Conservation (phyloP, 2,888 invertebrate species). For the Drepana falcataria region DNA sequence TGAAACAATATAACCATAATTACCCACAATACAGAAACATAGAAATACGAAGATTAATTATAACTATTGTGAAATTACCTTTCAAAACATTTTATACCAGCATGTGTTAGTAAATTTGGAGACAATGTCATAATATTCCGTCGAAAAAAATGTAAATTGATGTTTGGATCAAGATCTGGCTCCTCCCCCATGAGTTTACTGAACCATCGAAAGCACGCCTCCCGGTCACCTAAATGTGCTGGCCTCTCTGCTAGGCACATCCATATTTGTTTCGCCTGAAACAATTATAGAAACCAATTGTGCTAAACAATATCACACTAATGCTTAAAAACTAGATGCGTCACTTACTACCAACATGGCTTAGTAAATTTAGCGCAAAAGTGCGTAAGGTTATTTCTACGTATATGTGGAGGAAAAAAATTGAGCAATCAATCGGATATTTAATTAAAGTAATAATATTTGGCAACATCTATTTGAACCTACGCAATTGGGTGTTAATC, state of each 20-base stretch:
- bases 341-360: no score
- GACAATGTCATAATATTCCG: slow-evolving; percentile 95
- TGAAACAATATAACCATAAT: slow-evolving; percentile 28
- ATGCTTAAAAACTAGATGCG: no score
- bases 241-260: slow-evolving; percentile 96
- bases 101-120: slow-evolving; percentile 93
- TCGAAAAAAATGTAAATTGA: slow-evolving; percentile 97
- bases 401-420: no score
- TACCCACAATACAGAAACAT: no score
- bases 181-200: slow-evolving; percentile 98
- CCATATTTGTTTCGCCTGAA: slow-evolving; percentile 95
- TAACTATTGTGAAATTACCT: slow-evolving; percentile 53
- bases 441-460: no score
- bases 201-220: slow-evolving; percentile 99
- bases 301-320: background rate
- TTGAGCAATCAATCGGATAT: no score
- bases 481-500: no score
- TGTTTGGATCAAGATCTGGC: slow-evolving; percentile 97
- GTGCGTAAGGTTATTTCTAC: no score
- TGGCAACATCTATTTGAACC: no score
- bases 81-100: slow-evolving; percentile 94
- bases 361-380: no score
- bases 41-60: background rate
- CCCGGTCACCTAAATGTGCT: slow-evolving; percentile 93
- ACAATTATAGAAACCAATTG: slow-evolving; percentile 3